Conservation (phyloP, 1,140 invertebrate genomes). For the Drosophila melanogaster region Release_6_plus_ISO1_MT NT_033777.3:5461001-5461500, state of each 20-base stretch:
- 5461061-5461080: slow-evolving; percentile 76
- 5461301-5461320: slow-evolving; percentile 88
- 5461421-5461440: slow-evolving; percentile 1
- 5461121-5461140: slow-evolving; percentile 47
- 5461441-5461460: slow-evolving; percentile 19
- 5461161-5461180: slow-evolving; percentile 62
- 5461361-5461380: slow-evolving; percentile 86
- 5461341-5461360: slow-evolving; percentile 88
- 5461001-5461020: slow-evolving; percentile 98
- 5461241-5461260: slow-evolving; percentile 79
- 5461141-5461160: slow-evolving; percentile 37
- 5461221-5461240: slow-evolving; percentile 84
- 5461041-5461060: slow-evolving; percentile 93
- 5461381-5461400: slow-evolving; percentile 74
- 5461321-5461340: slow-evolving; percentile 94
- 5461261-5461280: slow-evolving; percentile 85
- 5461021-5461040: slow-evolving; percentile 92
- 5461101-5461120: slow-evolving; percentile 37
- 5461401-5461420: slow-evolving; percentile 72
- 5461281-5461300: slow-evolving; percentile 87
- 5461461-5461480: slow-evolving; percentile 31
- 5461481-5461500: slow-evolving; percentile 40
- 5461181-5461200: slow-evolving; percentile 79
- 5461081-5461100: slow-evolving; percentile 76
- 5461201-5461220: slow-evolving; percentile 80